Evolutionary conservation across 2,888 invertebrate genomes (phyloP), one percentile per base, ranked within the genome.

Genomic region (Drosophila formosana): DNA sequence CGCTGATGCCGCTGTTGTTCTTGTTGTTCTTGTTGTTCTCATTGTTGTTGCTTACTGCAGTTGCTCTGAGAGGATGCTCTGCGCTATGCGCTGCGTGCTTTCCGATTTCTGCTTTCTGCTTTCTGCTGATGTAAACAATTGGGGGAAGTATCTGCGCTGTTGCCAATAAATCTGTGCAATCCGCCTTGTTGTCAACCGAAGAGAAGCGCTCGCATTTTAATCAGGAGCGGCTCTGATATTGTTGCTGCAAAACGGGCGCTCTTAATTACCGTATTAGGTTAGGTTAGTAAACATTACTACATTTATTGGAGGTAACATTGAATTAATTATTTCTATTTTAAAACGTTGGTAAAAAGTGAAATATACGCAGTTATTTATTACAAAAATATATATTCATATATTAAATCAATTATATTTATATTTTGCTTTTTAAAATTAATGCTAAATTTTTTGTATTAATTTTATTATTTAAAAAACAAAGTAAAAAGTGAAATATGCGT

Each of bases 121-220:
- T 73, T 63, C 56, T 66, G 66, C 67, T 75, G 75, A 61, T 83
- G 78, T 86, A 86, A 81, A 86, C 83, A 81, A 86, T 77, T 71
- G 64, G 66, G 60, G 43, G 60, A 75, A 57, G 75, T 55, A 56
- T 57, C 72, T 71, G 67, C 65, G 47, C 46, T 82, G 64, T 62
- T 80, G 72, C 70, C 74, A 73, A 77, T 63, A 69, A 69, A 50
- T 39, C 56, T 50, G 30, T 47, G 57, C 43, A 46, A 25, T 50
- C 7, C 25, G 23, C 9, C 13, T 18, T 18, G 45, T 61, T 65
- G 45, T 55, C 46, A 53, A 37, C 30, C 50, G 0, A 26, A 53
- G 30, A 51, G 43, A 45, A 34, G 9, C 13, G 25, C 8, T 37
- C 4, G 7, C 23, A 49, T 34, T n/a, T 43, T 43, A 9, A 34